Base-by-base conservation (phyloP, 2,888 invertebrate species). In the Drosophila melanosoma region DNA sequence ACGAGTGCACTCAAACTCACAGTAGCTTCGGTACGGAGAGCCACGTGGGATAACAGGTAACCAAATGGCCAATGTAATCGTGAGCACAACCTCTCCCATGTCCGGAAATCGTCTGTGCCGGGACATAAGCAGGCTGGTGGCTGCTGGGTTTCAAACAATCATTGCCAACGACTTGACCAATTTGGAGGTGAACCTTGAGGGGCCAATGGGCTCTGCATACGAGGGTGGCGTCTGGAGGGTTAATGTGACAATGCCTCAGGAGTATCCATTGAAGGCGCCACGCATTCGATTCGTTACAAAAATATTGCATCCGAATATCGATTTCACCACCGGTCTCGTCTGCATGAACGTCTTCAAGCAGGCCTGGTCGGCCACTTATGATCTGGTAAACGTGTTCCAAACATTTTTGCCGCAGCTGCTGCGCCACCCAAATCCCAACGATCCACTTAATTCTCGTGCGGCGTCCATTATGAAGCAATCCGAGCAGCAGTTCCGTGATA, bases 311-410 rank as follows among this genome's bases (percentile, higher is more conserved):
- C 86, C 86, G 36, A 86, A 86, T 60, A 88, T 86, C 49, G 88
- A 86, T 23, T 88, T 80, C 35, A 80, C 68, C 35, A 75, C 83
- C 12, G 86, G 86, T 7, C 63, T 82, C 26, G 86, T 86, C 51
- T 86, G 86, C 71, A 74, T 87, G 83, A 86, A 86, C 63, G 86
- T 87, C 26, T 80, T 86, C n/a, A 83, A 80, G n/a, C 83, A 86
- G 60, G 86, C 88, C 56, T 86, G 86, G 86, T 87, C 82, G 17
- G 68, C 83, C 45, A 83, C 77, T 64, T 86, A 86, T 38, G 86
- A 85, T 72, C 60, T 86, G 64, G 70, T 87, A 7, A 86, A 86
- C 33, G 87, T 86, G 33, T 85, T 86, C n/a, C 88, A 86, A 26
- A 86, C 83, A 57, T 86, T 86, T 45, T 53, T 86, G 60, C 86